Evolutionary conservation across 2,113 vertebrate species (phyloP), one percentile per base, ranked within the genome.

Genomic region (Daboia siamensis): DNA sequence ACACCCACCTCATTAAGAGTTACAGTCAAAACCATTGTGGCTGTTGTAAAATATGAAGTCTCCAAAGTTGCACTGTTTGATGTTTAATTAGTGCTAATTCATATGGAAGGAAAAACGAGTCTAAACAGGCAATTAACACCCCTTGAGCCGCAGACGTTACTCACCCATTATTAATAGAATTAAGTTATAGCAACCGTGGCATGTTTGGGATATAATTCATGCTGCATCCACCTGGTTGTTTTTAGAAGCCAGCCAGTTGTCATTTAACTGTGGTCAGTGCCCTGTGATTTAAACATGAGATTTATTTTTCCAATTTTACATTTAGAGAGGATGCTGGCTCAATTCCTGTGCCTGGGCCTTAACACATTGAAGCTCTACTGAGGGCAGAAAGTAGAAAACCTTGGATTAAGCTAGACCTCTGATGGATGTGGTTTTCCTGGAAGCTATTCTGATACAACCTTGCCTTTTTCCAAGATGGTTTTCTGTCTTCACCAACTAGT

Each of bases 71-170:
- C 57, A 90, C 90, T 93, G 13, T 87, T 87, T 95, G 23, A 51
- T 94, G 92, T 24, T 95, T 95, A 93, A 20, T 90, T 52, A 0
- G n/a, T n/a, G 55, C 80, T 93, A 0, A 0, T 92, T 4, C 15
- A 86, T n/a, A 5, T 89, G 39, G 59, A 0, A 39, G 87, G 86
- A 20, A 29, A 92, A 92, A 90, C 9, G 48, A 91, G 33, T 74
- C 39, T 52, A 61, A 24, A 17, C 26, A 94, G 91, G 95, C 89
- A 94, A 94, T 94, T 94, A 93, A 74, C 95, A 94, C 92, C 94
- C 96, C 95, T 92, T 93, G 92, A 93, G 54, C 95, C 92, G 88
- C 0, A 2, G 56, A 92, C 86, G 29, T 93, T 48, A 92, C 90
- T 64, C 0, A 0, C 91, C 86, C 2, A 0, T 91, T 48, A 91